phyloP scores from a whole-genome alignment of 2,888 invertebrate genomes.

The Tinea trinotella region DNA sequence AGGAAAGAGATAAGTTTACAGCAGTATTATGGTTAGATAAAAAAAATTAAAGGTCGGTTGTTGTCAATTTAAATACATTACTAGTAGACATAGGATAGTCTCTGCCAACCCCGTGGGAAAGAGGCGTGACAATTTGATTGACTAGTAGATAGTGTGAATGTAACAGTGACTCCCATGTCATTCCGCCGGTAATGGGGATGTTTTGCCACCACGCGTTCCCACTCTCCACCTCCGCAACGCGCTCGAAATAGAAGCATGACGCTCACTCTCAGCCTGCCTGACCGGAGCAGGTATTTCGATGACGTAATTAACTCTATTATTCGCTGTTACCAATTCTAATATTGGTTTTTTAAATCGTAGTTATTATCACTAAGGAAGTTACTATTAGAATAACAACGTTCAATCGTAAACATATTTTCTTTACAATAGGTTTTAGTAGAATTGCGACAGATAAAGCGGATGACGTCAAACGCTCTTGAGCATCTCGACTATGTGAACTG shows the following conservation, averaged over 20 bases:
- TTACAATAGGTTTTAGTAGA: neutral
- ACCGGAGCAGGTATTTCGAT: slow-evolving; percentile 9
- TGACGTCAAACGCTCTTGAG: slow-evolving; percentile 17
- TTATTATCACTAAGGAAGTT: neutral
- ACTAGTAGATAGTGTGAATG: too few species aligned
- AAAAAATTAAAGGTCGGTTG: too few species aligned
- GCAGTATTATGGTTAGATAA: too few species aligned
- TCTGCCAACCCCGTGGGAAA: too few species aligned
- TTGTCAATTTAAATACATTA: too few species aligned
- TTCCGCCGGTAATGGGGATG: slow-evolving; percentile 31
- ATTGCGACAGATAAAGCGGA: slow-evolving; percentile 5
- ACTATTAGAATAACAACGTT: neutral
- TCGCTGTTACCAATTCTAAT: neutral
- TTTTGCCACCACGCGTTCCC: slow-evolving; percentile 23
- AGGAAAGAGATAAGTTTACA: too few species aligned
- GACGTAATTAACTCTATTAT: slow-evolving; percentile 5
- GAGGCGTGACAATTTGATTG: too few species aligned
- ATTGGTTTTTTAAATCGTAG: neutral
- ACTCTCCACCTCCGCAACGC: slow-evolving; percentile 25
- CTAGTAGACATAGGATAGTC: too few species aligned
- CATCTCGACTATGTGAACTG: neutral
- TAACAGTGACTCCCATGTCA: slow-evolving; percentile 36
- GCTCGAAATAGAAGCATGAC: slow-evolving; percentile 11
- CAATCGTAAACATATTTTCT: slow-evolving; percentile 4
- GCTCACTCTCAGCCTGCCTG: neutral